Conservation (phyloP, 2,888 invertebrate genomes). For the Leucophenga maculata region DNA sequence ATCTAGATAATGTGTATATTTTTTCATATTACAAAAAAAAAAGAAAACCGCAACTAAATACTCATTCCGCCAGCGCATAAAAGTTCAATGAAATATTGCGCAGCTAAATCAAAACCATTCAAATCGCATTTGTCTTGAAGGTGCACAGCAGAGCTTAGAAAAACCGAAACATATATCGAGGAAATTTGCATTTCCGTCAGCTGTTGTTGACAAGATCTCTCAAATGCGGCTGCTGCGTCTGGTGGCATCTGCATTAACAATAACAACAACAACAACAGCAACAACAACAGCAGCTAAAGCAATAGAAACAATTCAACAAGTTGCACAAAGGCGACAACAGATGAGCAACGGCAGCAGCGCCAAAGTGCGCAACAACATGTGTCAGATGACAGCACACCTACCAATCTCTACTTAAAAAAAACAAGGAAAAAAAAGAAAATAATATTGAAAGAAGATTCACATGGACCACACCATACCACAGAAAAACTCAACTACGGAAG, state of each 20-base stretch:
- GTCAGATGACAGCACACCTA: conserved; percentile 17
- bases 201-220: not conserved
- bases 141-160: too few relatives aligned
- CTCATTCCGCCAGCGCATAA: too few relatives aligned
- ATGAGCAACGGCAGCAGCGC: conserved; percentile 13
- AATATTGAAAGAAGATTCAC: not conserved
- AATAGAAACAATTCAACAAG: not conserved
- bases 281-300: conserved; percentile 8
- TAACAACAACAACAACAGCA: not conserved
- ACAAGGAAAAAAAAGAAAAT: too few relatives aligned
- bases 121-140: conserved; percentile 21
- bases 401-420: not conserved
- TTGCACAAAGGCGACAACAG: not conserved
- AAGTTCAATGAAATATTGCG: too few relatives aligned
- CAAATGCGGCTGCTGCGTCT: conserved; percentile 3
- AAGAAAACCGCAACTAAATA: not conserved
- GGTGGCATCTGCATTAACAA: conserved; percentile 13
- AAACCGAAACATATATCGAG: not conserved
- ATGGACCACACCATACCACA: not conserved
- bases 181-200: conserved; percentile 25
- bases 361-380: conserved; percentile 22
- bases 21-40: not conserved
- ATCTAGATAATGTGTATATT: too few relatives aligned
- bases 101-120: too few relatives aligned
- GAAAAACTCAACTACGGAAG: not conserved